These are phyloP conservation scores for Platalea minor DNA, from an alignment of 2,797 vertebrate species.

Conservation along the genomic window DNA sequence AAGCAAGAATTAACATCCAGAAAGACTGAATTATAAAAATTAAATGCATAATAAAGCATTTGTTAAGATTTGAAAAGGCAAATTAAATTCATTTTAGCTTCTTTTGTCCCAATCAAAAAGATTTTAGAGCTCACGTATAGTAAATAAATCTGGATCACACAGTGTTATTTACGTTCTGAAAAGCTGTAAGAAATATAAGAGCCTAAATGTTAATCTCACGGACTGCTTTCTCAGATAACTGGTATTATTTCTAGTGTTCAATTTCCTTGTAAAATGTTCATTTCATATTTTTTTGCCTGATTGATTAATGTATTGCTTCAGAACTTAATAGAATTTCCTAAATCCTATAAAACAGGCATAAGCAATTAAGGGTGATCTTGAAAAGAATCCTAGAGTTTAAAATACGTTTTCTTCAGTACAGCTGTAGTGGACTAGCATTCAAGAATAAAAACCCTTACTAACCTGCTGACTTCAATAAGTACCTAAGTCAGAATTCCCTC, in stretches of 20 bases:
- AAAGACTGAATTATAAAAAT: neutral
- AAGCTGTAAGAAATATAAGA: neutral
- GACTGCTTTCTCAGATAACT: neutral
- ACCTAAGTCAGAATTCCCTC: neutral
- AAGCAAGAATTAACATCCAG: neutral
- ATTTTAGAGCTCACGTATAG: neutral
- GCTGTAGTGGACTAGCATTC: neutral
- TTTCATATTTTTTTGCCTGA: conserved; percentile 11
- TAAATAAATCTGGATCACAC: neutral
- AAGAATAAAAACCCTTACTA: neutral
- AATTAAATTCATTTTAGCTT: neutral
- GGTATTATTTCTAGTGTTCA: neutral
- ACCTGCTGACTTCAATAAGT: neutral
- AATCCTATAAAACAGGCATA: neutral
- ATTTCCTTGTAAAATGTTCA: neutral
- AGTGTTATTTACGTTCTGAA: neutral
- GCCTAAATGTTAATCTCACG: neutral
- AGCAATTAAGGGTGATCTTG: neutral
- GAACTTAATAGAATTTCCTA: neutral
- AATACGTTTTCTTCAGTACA: neutral
- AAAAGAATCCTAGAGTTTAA: neutral
- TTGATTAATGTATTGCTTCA: neutral
- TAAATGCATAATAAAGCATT: neutral
- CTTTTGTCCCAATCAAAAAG: neutral
- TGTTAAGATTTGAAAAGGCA: neutral